Evolutionary conservation across 2,888 invertebrate species (phyloP), one percentile per base, ranked within the genome.

Genomic region (Bombylius discolor): DNA sequence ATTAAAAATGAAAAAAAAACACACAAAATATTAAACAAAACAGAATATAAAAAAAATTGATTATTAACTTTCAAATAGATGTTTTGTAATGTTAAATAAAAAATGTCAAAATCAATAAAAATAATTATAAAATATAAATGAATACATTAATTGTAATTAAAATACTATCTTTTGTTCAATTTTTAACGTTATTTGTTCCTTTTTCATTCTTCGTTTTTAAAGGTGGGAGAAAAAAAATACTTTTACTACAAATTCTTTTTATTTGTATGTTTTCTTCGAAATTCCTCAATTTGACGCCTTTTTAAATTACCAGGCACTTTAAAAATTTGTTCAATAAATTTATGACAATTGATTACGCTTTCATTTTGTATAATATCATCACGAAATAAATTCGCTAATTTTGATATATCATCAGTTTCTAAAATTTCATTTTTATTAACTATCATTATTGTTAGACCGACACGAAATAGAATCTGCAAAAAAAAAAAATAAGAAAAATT

Each of bases 261-360:
- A 53, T 68, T 66, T 52, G 66, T 62, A 58, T 68, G 68, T 49
- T 67, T 62, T 60, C 67, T 67, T 33, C 74, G 68, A 58, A 74
- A 61, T 44, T 63, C 63, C 52, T 72, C 73, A 50, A 74, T 60
- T 58, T 73, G 70, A 39, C 65, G 66, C 59, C 73, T 69, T 65
- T 70, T 72, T 65, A 93, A 77, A 49, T 87, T 85, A 58, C 88
- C 88, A 64, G 89, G 85, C 69, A 87, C 79, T 76, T 82, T 84
- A 73, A 93, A 93, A 70, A 91, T 87, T 66, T 84, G 81, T 86
- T 87, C 80, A 81, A 94, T 87, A 73, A 95, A 95, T 62, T 83
- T 81, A 72, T 95, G 94, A 70, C 95, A 95, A 69, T 91, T 81
- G 53, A 90, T 77, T 53, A 87, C 87, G 65, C 83, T 81, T 58